Evolutionary conservation across 2,113 vertebrate genomes (phyloP).

Genomic region (Hippocampus guttulatus): DNA sequence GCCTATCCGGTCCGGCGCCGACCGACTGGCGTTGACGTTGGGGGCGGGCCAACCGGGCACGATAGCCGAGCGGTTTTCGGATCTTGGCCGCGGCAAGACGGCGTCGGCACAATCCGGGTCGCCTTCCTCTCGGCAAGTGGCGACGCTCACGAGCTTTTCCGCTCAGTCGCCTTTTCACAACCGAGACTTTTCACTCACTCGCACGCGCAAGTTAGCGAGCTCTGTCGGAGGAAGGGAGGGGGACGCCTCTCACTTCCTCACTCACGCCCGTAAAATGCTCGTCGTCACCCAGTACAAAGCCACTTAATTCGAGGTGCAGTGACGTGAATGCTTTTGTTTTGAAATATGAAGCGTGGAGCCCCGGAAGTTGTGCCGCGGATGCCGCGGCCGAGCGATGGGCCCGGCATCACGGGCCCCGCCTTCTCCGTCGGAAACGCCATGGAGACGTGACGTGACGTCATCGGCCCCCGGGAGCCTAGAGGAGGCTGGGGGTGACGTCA

Average conservation of each 20-base stretch:
- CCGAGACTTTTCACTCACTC: conserved; percentile 7
- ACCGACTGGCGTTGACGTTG: too few species aligned
- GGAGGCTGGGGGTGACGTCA: conserved; percentile 35
- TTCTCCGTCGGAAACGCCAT: conserved; percentile 67
- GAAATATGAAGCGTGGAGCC: neutral
- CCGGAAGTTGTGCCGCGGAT: neutral
- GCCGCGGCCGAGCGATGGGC: conserved; percentile 24
- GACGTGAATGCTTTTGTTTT: conserved; percentile 31
- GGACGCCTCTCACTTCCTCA: neutral
- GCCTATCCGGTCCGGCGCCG: conserved; percentile 11
- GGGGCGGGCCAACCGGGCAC: neutral
- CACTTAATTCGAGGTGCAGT: too few species aligned
- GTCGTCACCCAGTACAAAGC: neutral
- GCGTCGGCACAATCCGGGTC: conserved; percentile 53
- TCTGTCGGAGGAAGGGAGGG: too few species aligned
- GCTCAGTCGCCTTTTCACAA: conserved; percentile 26
- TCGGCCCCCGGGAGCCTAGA: conserved; percentile 63
- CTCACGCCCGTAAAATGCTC: too few species aligned
- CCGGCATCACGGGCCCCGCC: conserved; percentile 49
- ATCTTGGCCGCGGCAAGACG: conserved; percentile 22
- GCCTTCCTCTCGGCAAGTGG: conserved; percentile 9
- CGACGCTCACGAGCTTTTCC: neutral
- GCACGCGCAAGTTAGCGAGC: neutral
- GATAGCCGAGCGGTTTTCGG: neutral
- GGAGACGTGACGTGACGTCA: conserved; percentile 61